Percentiles rank a stretch among this genome's conserved stretches.
These are phyloP conservation scores for Paramuricea clavata DNA, from an alignment of 92 coral and sea anemone genomes.

Conservation along the genomic window DNA sequence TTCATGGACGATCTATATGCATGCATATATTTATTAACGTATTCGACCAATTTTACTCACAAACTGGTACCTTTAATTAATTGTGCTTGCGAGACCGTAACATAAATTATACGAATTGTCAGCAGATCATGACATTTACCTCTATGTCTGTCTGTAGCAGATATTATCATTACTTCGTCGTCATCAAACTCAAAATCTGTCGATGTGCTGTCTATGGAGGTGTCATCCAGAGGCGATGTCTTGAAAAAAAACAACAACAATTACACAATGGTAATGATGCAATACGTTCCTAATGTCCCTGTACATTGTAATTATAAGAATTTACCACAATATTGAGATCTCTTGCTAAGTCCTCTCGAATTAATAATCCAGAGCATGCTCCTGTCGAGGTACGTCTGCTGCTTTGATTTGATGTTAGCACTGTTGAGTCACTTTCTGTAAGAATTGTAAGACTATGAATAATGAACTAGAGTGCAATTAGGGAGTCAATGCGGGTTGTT, in stretches of 20 bases:
- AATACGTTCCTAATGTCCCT: too few relatives aligned
- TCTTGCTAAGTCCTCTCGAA: constrained; percentile 36
- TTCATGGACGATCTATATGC: too few relatives aligned
- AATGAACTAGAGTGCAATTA: too few relatives aligned
- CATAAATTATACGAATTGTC: too few relatives aligned
- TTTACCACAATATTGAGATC: constrained; percentile 43
- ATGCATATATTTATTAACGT: too few relatives aligned
- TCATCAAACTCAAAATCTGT: constrained; percentile 73
- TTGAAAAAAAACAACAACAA: background rate
- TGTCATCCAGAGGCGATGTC: constrained; percentile 70
- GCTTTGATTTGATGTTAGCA: constrained; percentile 15
- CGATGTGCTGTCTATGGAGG: constrained; percentile 51
- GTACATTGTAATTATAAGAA: too few relatives aligned
- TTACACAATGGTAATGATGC: background rate
- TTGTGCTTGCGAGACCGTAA: too few relatives aligned
- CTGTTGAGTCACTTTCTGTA: constrained; percentile 41
- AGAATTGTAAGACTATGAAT: background rate
- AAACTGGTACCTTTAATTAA: too few relatives aligned
- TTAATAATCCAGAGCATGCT: constrained; percentile 22
- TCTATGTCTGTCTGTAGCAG: constrained; percentile 85
- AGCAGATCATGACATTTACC: constrained; percentile 55
- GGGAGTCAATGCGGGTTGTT: too few relatives aligned
- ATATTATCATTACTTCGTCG: constrained; percentile 73
- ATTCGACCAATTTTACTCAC: too few relatives aligned
- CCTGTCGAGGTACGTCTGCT: constrained; percentile 40